Conservation (phyloP, 2,888 invertebrate species). For the Cataglyphis altisquamis region DNA sequence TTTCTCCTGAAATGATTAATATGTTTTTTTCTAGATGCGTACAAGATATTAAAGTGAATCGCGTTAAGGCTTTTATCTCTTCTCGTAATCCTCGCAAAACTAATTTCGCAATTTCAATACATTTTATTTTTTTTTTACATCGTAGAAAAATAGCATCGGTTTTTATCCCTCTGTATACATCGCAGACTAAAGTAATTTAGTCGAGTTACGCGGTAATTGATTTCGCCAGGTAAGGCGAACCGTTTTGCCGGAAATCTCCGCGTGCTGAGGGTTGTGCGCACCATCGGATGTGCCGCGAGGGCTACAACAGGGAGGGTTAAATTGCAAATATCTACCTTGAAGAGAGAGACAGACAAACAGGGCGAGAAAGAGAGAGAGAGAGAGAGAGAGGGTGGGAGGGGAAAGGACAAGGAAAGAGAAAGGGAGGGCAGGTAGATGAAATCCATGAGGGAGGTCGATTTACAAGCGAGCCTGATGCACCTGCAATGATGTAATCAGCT, state of each 20-base stretch:
- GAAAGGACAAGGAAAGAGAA: background rate
- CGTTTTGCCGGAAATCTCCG: slow-evolving; percentile 61
- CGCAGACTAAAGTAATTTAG: slow-evolving; percentile 3
- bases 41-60: background rate
- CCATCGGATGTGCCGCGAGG: slow-evolving; percentile 7
- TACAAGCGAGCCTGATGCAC: slow-evolving; percentile 17
- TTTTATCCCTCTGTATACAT: slow-evolving; percentile 25
- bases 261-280: slow-evolving; percentile 40
- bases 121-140: slow-evolving; percentile 2
- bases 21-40: background rate
- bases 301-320: slow-evolving; percentile 56
- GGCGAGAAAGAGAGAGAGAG: background rate
- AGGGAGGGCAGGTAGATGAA: slow-evolving; percentile 9
- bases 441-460: slow-evolving; percentile 9
- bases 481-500: background rate
- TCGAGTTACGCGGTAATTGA: slow-evolving; percentile 66
- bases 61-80: background rate
- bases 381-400: background rate
- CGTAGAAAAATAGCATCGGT: slow-evolving; percentile 27
- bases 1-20: background rate
- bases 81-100: background rate
- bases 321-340: slow-evolving; percentile 68
- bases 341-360: background rate
- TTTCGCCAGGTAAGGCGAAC: slow-evolving; percentile 67
- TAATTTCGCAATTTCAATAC: slow-evolving; percentile 8